Conservation (phyloP, 2,797 vertebrate genomes). For the Schizopygopsis malacanthus region DNA sequence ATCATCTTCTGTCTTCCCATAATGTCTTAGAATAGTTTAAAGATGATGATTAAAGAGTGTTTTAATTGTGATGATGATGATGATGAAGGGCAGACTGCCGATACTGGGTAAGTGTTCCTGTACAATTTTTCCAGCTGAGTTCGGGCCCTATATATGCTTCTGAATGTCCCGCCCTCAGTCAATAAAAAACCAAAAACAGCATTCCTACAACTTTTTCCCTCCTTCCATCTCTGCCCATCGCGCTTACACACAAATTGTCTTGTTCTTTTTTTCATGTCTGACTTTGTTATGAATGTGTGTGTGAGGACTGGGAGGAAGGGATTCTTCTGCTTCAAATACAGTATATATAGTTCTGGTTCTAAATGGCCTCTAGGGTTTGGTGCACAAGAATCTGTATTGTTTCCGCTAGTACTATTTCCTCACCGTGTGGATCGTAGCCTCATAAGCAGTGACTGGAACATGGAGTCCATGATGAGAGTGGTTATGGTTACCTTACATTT, state of each 20-base stretch:
- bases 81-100: background rate
- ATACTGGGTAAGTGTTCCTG: constrained; percentile 12
- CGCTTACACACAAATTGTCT: background rate
- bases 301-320: background rate
- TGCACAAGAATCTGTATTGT: background rate
- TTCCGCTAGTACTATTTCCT: background rate
- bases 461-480: background rate
- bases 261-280: background rate
- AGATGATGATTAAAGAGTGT: constrained; percentile 7
- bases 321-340: background rate
- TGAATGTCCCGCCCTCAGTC: constrained; percentile 50
- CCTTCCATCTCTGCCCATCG: constrained; percentile 11
- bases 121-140: constrained; percentile 20
- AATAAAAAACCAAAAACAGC: constrained; percentile 6
- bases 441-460: background rate
- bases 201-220: constrained; percentile 24
- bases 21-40: constrained; percentile 49
- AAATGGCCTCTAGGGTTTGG: background rate
- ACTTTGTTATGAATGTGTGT: constrained; percentile 12
- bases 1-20: constrained; percentile 85
- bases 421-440: background rate
- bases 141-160: constrained; percentile 59
- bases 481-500: background rate
- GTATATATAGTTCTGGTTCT: background rate
- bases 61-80: constrained; percentile 24